Base-by-base conservation (phyloP, 2,888 invertebrate species). In the Serripes groenlandicus region DNA sequence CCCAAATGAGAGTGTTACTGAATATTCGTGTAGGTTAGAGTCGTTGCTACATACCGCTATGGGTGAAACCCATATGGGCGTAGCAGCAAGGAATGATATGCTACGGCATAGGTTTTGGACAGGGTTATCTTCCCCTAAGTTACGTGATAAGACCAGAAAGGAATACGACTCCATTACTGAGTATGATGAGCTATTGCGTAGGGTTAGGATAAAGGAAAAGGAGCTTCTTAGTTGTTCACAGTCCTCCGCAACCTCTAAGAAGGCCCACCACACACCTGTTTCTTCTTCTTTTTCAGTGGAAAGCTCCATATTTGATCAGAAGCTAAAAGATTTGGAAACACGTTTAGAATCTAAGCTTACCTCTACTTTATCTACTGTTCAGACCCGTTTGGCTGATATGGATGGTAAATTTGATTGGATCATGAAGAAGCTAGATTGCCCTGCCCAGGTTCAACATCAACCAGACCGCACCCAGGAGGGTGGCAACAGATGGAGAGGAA, bases 11-110 rank as follows among this genome's bases (percentile, higher is more conserved):
- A 66, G 69, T n/a, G 76, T 79, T 18, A 73, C 76, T 26, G 23
- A 72, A 21, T 83, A 76, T 75, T 72, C 73, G 18, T 83, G 79
- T 30, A 26, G 83, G 28, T 52, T 83, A 26, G 75, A 83, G 37
- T 35, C 69, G 18, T 18, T 72, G 15, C 42, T 81, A 28, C 68
- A 71, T 49, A 69, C 60, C 18, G 72, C 77, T 35, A 72, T 81
- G 35, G 76, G 56, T 11, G 26, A 68, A 66, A 73, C 73, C 28
- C 69, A 82, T 75, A 26, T 82, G 26, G 56, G 58, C 26, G n/a
- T 18, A n/a, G 75, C 58, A 15, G 70, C 75, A 11, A 82, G 75
- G 32, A 75, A 82, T 72, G 74, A 73, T 62, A 32, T 81, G 56
- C 54, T 81, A 23, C 34, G 81, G 26, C 30, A 32, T 30, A 78